Evolutionary conservation across 2,888 invertebrate species (phyloP).

Genomic region (Nemapogon koenigi): DNA sequence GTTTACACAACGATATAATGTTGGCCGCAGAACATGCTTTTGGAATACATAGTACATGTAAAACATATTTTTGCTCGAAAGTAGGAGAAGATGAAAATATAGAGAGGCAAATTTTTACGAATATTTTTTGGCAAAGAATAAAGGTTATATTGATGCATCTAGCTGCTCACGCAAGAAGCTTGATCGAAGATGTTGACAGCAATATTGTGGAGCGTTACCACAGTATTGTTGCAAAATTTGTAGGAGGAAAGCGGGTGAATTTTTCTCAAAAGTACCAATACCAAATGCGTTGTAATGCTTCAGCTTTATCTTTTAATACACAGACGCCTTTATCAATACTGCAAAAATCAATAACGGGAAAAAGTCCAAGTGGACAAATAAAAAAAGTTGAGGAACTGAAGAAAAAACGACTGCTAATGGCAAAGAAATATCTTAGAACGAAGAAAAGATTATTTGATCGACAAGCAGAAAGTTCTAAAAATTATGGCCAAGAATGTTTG

Average conservation of each 20-base stretch:
- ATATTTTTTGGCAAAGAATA: slow-evolving; percentile 13
- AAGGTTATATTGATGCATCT: slow-evolving; percentile 4
- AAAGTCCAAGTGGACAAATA: slow-evolving; percentile 11
- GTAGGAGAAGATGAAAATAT: slow-evolving; percentile 10
- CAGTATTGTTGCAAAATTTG: slow-evolving; percentile 23
- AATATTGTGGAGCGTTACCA: slow-evolving; percentile 25
- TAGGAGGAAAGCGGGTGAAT: slow-evolving; percentile 28
- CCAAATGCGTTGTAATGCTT: slow-evolving; percentile 23
- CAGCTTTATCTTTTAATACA: slow-evolving; percentile 24
- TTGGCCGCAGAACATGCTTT: slow-evolving; percentile 21
- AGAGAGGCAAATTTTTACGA: slow-evolving; percentile 10
- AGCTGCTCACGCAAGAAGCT: slow-evolving; percentile 15
- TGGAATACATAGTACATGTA: slow-evolving; percentile 20
- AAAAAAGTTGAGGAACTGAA: slow-evolving; percentile 13
- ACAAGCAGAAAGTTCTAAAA: slow-evolving; percentile 5
- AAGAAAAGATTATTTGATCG: slow-evolving; percentile 9
- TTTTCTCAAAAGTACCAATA: slow-evolving; percentile 22
- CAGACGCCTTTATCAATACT: slow-evolving; percentile 13
- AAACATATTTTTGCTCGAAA: slow-evolving; percentile 15
- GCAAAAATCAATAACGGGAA: slow-evolving; percentile 14
- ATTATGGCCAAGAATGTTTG: slow-evolving; percentile 16
- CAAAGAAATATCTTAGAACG: slow-evolving; percentile 11
- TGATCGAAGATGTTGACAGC: slow-evolving; percentile 21
- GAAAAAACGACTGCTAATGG: slow-evolving; percentile 10
- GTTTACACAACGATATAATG: slow-evolving; percentile 12